Evolutionary conservation across 92 coral and sea anemone genomes (phyloP).

Genomic region (Zoanthus solanderi): DNA sequence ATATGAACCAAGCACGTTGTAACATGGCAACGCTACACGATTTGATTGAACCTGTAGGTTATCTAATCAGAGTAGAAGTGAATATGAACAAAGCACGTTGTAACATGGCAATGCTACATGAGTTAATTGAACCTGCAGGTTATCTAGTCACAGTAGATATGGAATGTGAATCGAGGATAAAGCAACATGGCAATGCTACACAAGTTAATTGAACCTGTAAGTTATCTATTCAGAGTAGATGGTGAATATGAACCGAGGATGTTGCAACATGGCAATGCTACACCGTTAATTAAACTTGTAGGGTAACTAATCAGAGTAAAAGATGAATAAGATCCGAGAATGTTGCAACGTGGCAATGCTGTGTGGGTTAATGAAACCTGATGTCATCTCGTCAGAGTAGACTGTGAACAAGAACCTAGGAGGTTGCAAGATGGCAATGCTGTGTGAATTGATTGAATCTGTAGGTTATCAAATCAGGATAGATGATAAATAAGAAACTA

Average conservation of each 20-base stretch:
- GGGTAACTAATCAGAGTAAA: not conserved
- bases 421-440: too few relatives aligned
- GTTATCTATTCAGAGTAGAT: not conserved
- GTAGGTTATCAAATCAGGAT: too few relatives aligned
- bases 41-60: too few relatives aligned
- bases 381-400: too few relatives aligned
- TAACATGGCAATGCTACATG: not conserved
- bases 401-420: too few relatives aligned
- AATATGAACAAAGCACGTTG: not conserved
- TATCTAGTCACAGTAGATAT: not conserved
- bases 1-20: too few relatives aligned
- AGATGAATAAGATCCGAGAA: not conserved
- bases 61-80: not conserved
- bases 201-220: not conserved
- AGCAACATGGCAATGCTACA: not conserved
- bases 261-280: not conserved
- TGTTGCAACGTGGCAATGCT: too few relatives aligned
- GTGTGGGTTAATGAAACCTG: too few relatives aligned
- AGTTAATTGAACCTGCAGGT: not conserved
- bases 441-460: too few relatives aligned
- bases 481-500: too few relatives aligned
- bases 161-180: not conserved
- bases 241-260: not conserved
- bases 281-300: not conserved
- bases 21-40: too few relatives aligned